Evolutionary conservation across 2,113 vertebrate species (phyloP).

Genomic region (Zosterops hypoxanthus): DNA sequence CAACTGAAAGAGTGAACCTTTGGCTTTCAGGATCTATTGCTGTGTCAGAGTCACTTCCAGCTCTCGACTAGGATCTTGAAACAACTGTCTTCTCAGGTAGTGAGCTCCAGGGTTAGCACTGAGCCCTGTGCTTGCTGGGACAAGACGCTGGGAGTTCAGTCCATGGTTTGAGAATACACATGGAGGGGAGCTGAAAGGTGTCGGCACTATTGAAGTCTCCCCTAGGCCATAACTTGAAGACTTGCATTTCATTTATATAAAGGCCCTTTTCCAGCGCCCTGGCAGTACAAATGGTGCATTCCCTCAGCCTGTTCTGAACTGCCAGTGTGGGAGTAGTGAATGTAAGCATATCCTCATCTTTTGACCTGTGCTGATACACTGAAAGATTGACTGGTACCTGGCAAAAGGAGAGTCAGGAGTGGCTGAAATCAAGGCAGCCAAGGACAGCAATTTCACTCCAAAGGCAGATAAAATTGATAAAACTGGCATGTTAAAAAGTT

Average conservation of each 20-base stretch:
- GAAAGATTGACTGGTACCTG: not conserved
- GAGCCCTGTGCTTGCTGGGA: not conserved
- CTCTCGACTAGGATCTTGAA: not conserved
- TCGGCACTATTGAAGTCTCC: not conserved
- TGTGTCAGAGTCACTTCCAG: not conserved
- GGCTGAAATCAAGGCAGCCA: not conserved
- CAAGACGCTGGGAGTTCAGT: not conserved
- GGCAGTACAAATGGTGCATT: not conserved
- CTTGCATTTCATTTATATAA: not conserved
- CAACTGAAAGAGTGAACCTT: not conserved
- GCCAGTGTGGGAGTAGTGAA: not conserved
- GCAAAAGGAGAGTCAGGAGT: not conserved
- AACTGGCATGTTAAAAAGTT: not conserved
- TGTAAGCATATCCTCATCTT: not conserved
- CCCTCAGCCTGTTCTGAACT: not conserved
- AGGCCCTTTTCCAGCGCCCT: not conserved
- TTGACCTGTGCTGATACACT: not conserved
- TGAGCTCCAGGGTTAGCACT: not conserved
- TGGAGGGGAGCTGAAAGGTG: not conserved
- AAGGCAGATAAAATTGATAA: not conserved
- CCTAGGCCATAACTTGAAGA: not conserved
- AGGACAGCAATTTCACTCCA: not conserved
- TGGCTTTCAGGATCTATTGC: not conserved
- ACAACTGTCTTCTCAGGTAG: not conserved
- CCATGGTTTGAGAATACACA: not conserved